These are phyloP conservation scores for Macaria liturata DNA, from an alignment of 2,888 invertebrate genomes.

Conservation along the genomic window DNA sequence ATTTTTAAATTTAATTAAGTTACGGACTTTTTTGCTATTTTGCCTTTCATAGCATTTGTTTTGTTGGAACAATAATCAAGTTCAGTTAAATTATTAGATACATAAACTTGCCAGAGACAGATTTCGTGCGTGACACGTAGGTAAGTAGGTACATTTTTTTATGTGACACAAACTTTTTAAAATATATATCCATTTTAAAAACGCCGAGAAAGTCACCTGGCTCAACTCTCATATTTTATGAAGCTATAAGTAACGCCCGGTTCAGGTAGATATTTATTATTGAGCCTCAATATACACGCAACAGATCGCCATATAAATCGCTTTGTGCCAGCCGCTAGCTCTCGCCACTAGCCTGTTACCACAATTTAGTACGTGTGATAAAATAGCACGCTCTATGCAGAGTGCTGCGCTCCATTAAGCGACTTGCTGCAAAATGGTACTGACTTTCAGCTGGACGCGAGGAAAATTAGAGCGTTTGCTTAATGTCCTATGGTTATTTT, in stretches of 20 bases:
- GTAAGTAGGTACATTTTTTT: no score
- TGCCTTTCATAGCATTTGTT: no score
- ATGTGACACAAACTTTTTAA: no score
- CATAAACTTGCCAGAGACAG: no score
- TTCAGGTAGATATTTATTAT: constrained; percentile 5
- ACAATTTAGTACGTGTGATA: constrained; percentile 18
- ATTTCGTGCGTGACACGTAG: no score
- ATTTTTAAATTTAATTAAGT: constrained; percentile 10
- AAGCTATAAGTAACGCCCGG: background rate
- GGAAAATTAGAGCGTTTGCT: background rate
- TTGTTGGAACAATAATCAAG: no score
- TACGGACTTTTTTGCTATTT: no score
- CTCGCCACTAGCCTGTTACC: constrained; percentile 7
- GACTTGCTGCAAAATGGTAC: constrained; percentile 3
- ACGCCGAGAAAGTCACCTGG: no score
- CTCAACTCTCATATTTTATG: no score
- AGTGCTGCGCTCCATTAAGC: constrained; percentile 11
- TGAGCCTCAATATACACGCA: constrained; percentile 1
- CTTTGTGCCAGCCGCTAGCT: constrained; percentile 9
- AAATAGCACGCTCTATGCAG: constrained; percentile 15
- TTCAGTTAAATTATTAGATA: no score
- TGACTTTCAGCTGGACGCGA: background rate
- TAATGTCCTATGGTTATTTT: background rate
- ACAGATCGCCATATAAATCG: constrained; percentile 14
- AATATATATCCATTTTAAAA: no score